phyloP scores from a whole-genome alignment of 2,888 invertebrate species.

The Plagodis pulveraria region DNA sequence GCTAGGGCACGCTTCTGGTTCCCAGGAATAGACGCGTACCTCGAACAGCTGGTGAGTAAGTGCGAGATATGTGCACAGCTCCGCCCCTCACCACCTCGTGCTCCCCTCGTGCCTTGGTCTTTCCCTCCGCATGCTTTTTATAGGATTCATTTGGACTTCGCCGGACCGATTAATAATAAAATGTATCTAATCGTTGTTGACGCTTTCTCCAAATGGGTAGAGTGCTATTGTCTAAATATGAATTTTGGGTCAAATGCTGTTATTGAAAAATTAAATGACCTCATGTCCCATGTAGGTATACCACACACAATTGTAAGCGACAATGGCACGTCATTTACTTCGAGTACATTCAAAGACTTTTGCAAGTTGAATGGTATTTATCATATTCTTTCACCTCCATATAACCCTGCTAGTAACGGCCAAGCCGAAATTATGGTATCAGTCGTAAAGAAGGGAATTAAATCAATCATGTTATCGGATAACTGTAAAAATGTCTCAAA shows the following conservation, averaged over 20 bases:
- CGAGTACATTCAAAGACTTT: slow-evolving; percentile 30
- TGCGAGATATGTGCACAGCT: neutral
- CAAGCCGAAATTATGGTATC: slow-evolving; percentile 24
- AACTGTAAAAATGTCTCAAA: neutral
- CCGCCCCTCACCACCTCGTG: slow-evolving; percentile 6
- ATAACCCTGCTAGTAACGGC: slow-evolving; percentile 23
- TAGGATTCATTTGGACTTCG: neutral
- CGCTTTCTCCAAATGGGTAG: neutral
- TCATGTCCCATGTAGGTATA: slow-evolving; percentile 12
- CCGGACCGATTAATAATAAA: neutral
- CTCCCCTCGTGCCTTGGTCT: slow-evolving; percentile 21
- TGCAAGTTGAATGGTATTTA: slow-evolving; percentile 33
- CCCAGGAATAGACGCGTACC: slow-evolving; percentile 29
- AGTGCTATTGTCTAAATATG: neutral
- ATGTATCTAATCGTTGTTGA: neutral
- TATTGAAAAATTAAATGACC: slow-evolving; percentile 7
- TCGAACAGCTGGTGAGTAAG: slow-evolving; percentile 20
- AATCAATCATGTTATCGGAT: neutral
- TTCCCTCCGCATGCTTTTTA: slow-evolving; percentile 13
- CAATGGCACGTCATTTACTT: slow-evolving; percentile 34
- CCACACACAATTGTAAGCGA: slow-evolving; percentile 35
- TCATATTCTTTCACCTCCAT: slow-evolving; percentile 29
- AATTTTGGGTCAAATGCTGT: slow-evolving; percentile 5
- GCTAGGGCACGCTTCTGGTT: slow-evolving; percentile 37
- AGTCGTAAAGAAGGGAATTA: neutral